Conservation (phyloP, 1,140 invertebrate species). For the Globodera ellingtonae region DNA sequence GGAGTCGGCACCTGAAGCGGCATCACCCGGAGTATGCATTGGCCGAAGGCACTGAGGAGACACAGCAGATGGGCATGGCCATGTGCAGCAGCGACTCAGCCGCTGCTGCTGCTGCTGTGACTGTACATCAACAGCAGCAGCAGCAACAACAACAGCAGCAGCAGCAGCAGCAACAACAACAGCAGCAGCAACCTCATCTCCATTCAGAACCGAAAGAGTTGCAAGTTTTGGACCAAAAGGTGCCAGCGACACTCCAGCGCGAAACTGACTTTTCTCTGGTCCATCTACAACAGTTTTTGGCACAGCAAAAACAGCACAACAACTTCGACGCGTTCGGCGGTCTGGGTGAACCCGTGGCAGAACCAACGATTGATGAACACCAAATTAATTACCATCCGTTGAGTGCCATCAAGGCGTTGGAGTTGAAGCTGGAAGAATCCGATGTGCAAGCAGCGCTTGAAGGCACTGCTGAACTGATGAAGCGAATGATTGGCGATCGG, state of each 20-base stretch:
- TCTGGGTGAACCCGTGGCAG: not conserved
- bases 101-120: not conserved
- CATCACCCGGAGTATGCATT: constrained; percentile 27
- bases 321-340: constrained; percentile 14
- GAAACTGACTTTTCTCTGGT: constrained; percentile 9
- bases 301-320: constrained; percentile 5
- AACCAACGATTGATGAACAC: not conserved
- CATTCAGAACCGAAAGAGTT: not conserved
- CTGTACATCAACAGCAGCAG: not conserved
- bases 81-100: not conserved
- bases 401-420: not conserved
- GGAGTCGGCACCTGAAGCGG: constrained; percentile 26
- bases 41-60: not conserved
- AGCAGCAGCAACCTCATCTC: not conserved
- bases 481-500: not conserved
- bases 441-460: not conserved
- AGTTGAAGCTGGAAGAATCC: not conserved
- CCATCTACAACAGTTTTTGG: constrained; percentile 10
- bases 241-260: not conserved
- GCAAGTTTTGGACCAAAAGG: not conserved
- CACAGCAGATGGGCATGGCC: not conserved
- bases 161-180: not conserved
- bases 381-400: not conserved
- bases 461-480: not conserved
- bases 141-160: not conserved